Evolutionary conservation across 2,797 vertebrate species (phyloP), one percentile per base, ranked within the genome.

Genomic region (Scyliorhinus canicula): DNA sequence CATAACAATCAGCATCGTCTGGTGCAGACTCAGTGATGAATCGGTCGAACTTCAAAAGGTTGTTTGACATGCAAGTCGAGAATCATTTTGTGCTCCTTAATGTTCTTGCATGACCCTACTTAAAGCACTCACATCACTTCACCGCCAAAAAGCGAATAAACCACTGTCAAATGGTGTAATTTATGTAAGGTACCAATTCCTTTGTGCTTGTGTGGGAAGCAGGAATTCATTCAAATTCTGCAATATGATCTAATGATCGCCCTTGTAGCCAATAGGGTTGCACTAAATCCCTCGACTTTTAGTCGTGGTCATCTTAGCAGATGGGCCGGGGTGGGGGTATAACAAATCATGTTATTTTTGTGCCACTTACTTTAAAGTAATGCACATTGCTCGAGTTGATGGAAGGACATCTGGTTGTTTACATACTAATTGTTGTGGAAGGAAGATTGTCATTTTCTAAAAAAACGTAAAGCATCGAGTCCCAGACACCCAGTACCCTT

Each of bases 1-100:
- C 95, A 95, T 88, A 96, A 95, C 95, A 96, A 96, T 96, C 96
- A 95, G 95, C 96, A 96, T 96, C 96, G 95, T 96, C 96, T 96
- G 95, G 95, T 95, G 95, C 95, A 84, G 96, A 95, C 94, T 95
- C 65, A 90, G 52, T 90, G 86, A 90, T 90, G 86, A 90, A 90
- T 90, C 55, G 57, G 63, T 19, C 95, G 95, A 95, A 50, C 95
- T 69, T 71, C 91, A 95, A 96, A 96, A 96, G 95, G 96, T 95
- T 95, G 82, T 95, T 96, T 96, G 95, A 95, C 95, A 95, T 71
- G 96, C 91, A 74, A 95, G 85, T 88, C 9, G 85, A 88, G 85
- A 57, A 88, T 88, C 21, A 26, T 85, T 85, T 85, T 52, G 57
- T n/a, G 86, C 35, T n/a, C 86, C 86, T 60, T 60, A 90, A 90